Evolutionary conservation across 2,797 vertebrate genomes (phyloP), one percentile per base, ranked within the genome.

Genomic region (Gymnoscopelus microlampas): DNA sequence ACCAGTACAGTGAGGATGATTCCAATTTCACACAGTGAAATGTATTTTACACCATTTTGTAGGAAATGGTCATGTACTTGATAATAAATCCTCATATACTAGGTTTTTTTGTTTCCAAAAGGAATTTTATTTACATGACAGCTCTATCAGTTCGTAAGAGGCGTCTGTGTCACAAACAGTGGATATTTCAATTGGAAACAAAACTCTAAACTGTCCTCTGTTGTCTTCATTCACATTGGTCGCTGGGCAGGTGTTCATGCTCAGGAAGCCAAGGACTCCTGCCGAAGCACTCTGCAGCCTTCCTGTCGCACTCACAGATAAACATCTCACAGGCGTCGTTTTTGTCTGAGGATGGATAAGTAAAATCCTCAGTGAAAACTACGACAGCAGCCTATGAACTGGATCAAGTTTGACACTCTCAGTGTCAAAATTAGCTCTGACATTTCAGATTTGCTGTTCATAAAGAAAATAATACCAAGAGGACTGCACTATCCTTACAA

Each of bases 281-380:
- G 66, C 87, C 69, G 14, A 96, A 96, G 84, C 96, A 97, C 48
- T 88, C 89, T 1, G 94, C 92, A 0, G 95, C 94, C 0, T 72
- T 9, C 14, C 92, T 92, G 91, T 97, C 96, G 0, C 95, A 97
- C 70, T 95, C 89, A 29, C 95, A 97, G 89, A 96, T 76, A 79
- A 95, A 95, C 73, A 48, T 81, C 71, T 93, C 80, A 0, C 95
- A 97, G 0, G 23, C 19, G 0, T 81, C 0, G 68, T 97, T 97
- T 0, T 63, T 13, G 0, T 4, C 96, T 97, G 78, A 26, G 61
- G 13, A 35, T 11, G 14, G 29, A 29, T 9, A 44, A 8, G 39
- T 10, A 44, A 7, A 44, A 44, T 10, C 1, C 9, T 44, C 39
- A 44, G 39, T 44, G 39, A 44, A 9, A 9, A 44, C 39, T 44